These are phyloP conservation scores for Cichlasoma orientale DNA, from an alignment of 2,797 vertebrate genomes.

Conservation along the genomic window DNA sequence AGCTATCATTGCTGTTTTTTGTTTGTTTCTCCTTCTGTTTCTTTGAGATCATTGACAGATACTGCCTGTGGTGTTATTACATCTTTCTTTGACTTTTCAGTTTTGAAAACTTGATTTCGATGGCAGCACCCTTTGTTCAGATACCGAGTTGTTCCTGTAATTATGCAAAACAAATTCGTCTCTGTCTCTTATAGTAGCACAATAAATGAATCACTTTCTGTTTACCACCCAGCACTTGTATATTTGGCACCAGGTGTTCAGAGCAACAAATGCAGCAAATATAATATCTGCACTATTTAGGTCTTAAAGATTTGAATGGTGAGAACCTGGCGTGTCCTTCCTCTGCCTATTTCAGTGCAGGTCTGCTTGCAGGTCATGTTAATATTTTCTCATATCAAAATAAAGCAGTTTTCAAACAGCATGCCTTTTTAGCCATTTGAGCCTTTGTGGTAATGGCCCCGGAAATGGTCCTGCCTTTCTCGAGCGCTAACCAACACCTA, in stretches of 20 bases:
- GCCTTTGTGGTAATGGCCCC: not conserved
- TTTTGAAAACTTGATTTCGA: not conserved
- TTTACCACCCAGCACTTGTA: not conserved
- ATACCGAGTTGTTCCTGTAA: not conserved
- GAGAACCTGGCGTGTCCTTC: not conserved
- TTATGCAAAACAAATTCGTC: not conserved
- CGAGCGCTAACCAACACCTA: not conserved
- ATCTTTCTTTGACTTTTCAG: not conserved
- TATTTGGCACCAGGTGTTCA: not conserved
- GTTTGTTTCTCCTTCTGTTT: not conserved
- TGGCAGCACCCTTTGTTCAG: not conserved
- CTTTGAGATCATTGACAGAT: not conserved
- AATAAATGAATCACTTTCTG: constrained; percentile 16
- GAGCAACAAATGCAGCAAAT: not conserved
- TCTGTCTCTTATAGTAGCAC: not conserved
- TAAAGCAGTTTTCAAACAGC: not conserved
- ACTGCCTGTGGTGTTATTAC: not conserved
- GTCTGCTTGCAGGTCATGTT: not conserved
- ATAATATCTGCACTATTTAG: not conserved
- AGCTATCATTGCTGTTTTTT: not conserved
- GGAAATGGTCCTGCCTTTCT: not conserved
- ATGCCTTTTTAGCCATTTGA: not conserved
- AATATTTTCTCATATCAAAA: not conserved
- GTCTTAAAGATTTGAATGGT: not conserved
- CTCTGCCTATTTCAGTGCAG: not conserved